Evolutionary conservation across 2,888 invertebrate genomes (phyloP).

Genomic region (Strigamia crassipes): DNA sequence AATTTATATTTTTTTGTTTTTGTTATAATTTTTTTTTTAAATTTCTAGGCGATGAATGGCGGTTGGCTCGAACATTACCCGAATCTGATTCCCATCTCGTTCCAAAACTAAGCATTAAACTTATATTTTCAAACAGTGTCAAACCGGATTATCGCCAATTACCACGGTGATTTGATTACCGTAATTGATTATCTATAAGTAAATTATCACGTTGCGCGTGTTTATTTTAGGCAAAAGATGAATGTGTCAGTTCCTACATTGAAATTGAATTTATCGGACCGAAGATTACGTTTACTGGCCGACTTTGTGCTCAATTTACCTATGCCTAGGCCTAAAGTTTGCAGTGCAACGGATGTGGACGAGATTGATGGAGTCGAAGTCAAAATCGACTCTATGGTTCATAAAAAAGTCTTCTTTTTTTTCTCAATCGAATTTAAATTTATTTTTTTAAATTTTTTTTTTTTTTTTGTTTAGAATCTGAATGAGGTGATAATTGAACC

Average conservation of each 20-base stretch:
- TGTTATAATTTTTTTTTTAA: constrained; percentile 54
- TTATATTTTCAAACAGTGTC: constrained; percentile 75
- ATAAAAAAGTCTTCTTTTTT: not conserved
- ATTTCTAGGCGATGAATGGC: constrained; percentile 73
- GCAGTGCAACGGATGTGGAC: constrained; percentile 55
- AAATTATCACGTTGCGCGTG: no score
- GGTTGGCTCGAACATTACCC: constrained; percentile 69
- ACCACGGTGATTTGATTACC: constrained; percentile 61
- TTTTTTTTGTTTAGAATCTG: not conserved
- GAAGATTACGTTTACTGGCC: constrained; percentile 68
- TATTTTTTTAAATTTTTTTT: not conserved
- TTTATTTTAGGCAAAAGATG: constrained; percentile 71
- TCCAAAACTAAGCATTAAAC: constrained; percentile 69
- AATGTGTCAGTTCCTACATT: constrained; percentile 73
- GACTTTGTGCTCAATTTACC: constrained; percentile 67
- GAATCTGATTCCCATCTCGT: constrained; percentile 77
- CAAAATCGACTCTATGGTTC: not conserved
- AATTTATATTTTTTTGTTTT: no score
- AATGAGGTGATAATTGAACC: constrained; percentile 46
- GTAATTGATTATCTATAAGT: no score
- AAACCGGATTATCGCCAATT: constrained; percentile 72
- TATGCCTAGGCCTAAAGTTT: constrained; percentile 58
- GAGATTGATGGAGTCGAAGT: constrained; percentile 23
- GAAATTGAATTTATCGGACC: constrained; percentile 76
- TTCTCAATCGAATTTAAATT: not conserved